These are phyloP conservation scores for Agrypnia vestita DNA, from an alignment of 1,140 invertebrate species.

Conservation along the genomic window DNA sequence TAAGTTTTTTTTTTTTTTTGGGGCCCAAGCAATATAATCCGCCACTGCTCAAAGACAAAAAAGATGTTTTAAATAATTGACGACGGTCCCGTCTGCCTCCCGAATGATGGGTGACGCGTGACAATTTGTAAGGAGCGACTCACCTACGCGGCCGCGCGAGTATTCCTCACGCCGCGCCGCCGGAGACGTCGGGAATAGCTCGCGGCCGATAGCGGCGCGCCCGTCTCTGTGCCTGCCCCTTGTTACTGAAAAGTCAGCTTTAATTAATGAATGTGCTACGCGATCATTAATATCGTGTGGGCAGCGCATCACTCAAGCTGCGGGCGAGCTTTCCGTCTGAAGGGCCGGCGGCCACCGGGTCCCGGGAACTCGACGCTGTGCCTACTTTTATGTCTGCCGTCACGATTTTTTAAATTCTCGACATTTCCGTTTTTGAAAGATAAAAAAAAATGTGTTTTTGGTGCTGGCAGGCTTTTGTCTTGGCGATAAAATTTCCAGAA, in stretches of 20 bases:
- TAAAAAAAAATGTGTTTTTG: too few relatives aligned
- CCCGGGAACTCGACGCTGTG: too few relatives aligned
- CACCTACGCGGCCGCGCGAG: neutral
- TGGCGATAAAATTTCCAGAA: too few relatives aligned
- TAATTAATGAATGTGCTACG: constrained; percentile 59
- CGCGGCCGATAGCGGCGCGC: constrained; percentile 29
- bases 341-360: neutral
- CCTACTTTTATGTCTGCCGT: neutral
- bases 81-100: neutral
- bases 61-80: neutral
- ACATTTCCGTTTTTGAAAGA: too few relatives aligned
- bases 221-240: constrained; percentile 40
- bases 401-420: neutral
- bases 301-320: constrained; percentile 53
- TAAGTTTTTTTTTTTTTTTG: too few relatives aligned
- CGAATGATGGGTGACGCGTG: constrained; percentile 1
- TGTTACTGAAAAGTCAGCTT: constrained; percentile 57
- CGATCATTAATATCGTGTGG: constrained; percentile 58
- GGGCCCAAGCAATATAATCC: too few relatives aligned
- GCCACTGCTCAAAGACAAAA: neutral
- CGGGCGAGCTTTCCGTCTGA: constrained; percentile 18
- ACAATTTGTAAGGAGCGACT: constrained; percentile 17
- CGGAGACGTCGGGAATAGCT: constrained; percentile 36
- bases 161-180: neutral
- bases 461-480: too few relatives aligned